Conservation (phyloP, 2,113 vertebrate species). For the Alouatta palliata region DNA sequence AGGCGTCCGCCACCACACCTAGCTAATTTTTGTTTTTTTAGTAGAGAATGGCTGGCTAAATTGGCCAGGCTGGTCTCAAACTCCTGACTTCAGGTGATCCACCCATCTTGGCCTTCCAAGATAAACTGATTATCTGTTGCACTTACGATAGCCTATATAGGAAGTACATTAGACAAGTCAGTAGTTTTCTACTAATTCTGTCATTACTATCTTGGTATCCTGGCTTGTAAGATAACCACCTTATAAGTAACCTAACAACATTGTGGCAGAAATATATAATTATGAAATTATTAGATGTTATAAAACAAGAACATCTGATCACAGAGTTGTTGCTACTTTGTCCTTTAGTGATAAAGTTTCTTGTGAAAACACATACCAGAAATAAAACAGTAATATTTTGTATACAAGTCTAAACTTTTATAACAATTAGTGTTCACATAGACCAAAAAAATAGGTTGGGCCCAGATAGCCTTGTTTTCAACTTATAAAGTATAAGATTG, state of each 20-base stretch:
- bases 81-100: too few species aligned
- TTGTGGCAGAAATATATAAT: background rate
- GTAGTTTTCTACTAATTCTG: background rate
- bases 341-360: background rate
- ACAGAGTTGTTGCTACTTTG: background rate
- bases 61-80: too few species aligned
- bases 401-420: slow-evolving; percentile 11
- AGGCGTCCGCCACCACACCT: accelerated
- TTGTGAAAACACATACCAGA: background rate
- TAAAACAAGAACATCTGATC: background rate
- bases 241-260: background rate
- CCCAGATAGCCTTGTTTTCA: background rate
- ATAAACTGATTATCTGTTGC: background rate
- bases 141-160: background rate
- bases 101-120: background rate
- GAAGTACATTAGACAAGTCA: background rate
- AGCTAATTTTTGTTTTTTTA: too few species aligned
- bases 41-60: too few species aligned
- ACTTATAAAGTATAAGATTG: background rate
- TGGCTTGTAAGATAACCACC: background rate
- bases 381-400: slow-evolving; percentile 43
- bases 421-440: slow-evolving; percentile 14
- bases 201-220: background rate
- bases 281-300: background rate
- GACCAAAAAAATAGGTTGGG: background rate